A percentile compares a stretch with the other conserved stretches of the same genome.
These are phyloP conservation scores for Sinonovacula constricta DNA, from an alignment of 1,140 invertebrate species.

Conservation along the genomic window DNA sequence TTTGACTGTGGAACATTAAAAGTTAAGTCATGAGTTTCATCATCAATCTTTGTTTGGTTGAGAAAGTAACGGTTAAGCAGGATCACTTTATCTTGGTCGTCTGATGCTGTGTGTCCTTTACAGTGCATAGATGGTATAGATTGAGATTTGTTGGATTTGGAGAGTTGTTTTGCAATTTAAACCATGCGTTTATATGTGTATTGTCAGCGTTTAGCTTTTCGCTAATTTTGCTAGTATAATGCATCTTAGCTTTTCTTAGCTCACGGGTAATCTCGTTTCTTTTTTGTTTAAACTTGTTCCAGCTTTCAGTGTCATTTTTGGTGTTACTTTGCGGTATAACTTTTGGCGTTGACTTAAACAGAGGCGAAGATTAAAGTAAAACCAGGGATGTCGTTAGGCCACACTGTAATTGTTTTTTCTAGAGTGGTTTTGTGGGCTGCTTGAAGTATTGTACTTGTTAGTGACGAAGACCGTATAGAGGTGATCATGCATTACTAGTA, in stretches of 20 bases:
- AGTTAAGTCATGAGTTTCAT: neutral
- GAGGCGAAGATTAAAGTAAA: too few species aligned
- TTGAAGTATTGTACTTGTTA: too few species aligned
- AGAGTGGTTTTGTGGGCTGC: constrained; percentile 9
- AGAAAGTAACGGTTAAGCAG: constrained; percentile 13
- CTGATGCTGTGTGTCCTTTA: neutral
- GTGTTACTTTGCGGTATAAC: constrained; percentile 1
- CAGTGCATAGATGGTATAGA: neutral
- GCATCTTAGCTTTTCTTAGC: too few species aligned
- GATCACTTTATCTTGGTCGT: constrained; percentile 7
- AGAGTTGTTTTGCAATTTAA: constrained; percentile 13
- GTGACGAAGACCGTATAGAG: neutral
- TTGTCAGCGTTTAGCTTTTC: constrained; percentile 2
- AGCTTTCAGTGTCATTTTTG: too few species aligned
- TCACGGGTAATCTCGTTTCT: too few species aligned
- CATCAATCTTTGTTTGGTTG: neutral
- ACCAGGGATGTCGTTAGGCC: too few species aligned
- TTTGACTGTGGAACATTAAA: neutral
- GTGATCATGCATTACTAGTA: neutral
- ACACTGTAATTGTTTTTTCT: neutral
- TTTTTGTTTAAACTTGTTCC: too few species aligned
- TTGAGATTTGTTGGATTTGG: neutral
- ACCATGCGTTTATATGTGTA: constrained; percentile 14
- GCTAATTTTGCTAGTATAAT: too few species aligned
- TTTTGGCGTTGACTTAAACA: constrained; percentile 19